phyloP scores from a whole-genome alignment of 2,797 vertebrate genomes.

The Premnoplex brunnescens region DNA sequence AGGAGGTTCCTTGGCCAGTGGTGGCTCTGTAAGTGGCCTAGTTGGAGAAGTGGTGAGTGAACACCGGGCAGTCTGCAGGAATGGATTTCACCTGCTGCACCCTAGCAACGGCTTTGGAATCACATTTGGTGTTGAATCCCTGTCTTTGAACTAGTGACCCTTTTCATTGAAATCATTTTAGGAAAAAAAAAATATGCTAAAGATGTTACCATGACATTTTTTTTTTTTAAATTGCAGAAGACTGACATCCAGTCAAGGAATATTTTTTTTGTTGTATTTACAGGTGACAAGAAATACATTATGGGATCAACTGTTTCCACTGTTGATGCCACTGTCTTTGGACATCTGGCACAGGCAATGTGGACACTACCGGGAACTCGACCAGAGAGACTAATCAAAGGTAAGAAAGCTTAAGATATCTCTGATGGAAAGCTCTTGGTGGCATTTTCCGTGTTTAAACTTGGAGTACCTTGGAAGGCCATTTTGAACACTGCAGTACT shows the following conservation, averaged over 20 bases:
- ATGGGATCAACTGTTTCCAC: slow-evolving; percentile 94
- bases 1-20: background rate
- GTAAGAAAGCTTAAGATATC: slow-evolving; percentile 67
- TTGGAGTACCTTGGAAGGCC: background rate
- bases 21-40: background rate
- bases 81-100: background rate
- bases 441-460: background rate
- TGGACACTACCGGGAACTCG: slow-evolving; percentile 96
- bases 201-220: background rate
- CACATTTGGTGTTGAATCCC: background rate
- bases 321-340: slow-evolving; percentile 94
- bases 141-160: background rate
- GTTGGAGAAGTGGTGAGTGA: background rate
- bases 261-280: slow-evolving; percentile 22
- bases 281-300: slow-evolving; percentile 97
- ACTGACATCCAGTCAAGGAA: background rate
- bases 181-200: background rate
- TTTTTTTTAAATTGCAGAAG: background rate
- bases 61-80: background rate
- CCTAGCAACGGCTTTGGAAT: background rate
- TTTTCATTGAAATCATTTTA: background rate
- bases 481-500: background rate
- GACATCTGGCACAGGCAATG: slow-evolving; percentile 96
- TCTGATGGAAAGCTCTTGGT: background rate
- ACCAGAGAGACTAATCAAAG: slow-evolving; percentile 94